Evolutionary conservation across 1,140 invertebrate genomes (phyloP), one percentile per base, ranked within the genome.

Genomic region (Choristoneura fumiferana): DNA sequence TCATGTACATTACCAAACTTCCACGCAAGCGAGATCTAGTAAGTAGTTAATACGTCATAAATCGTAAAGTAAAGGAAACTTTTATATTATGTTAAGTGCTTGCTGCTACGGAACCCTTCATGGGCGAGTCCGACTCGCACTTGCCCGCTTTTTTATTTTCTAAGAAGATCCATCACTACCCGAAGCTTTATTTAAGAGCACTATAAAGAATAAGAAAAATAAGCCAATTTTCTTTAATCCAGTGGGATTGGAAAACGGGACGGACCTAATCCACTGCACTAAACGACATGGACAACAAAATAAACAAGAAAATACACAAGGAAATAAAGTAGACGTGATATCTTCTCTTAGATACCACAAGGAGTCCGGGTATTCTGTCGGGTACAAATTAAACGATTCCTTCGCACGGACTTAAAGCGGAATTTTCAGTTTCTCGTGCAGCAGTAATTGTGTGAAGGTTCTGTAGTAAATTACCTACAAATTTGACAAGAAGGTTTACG

Each of bases 211-310:
- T 10, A 9, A 13, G 39, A 60, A 74, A 77, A 73, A 77, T 73
- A 72, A 76, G 69, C 62, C 69, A 72, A 70, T 77, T 81, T 70
- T 64, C 69, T 74, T 74, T 71, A 71, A 74, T 72, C 63, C 62
- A 58, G 62, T 45, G 62, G 69, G 68, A 71, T 73, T 57, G 66
- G 61, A 60, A 74, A 63, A n/a, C 64, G 65, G 62, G 63, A 60
- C 58, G 62, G 60, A 65, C 72, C 79, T 72, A 76, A 76, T 77
- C 67, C 71, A 55, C 57, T 70, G 69, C 60, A 67, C 68, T 67
- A 61, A 39, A n/a, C 67, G 65, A 65, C 63, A 71, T 49, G 63
- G 58, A 77, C 67, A 78, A 71, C 65, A 73, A 76, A 74, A 67
- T 67, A 77, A 71, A 75, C 64, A 69, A 73, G 64, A 67, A 71